A percentile compares a stretch with the other conserved stretches of the same genome.
These are phyloP conservation scores for Macrosteles quadrilineatus DNA, from an alignment of 1,140 invertebrate species.

Conservation along the genomic window DNA sequence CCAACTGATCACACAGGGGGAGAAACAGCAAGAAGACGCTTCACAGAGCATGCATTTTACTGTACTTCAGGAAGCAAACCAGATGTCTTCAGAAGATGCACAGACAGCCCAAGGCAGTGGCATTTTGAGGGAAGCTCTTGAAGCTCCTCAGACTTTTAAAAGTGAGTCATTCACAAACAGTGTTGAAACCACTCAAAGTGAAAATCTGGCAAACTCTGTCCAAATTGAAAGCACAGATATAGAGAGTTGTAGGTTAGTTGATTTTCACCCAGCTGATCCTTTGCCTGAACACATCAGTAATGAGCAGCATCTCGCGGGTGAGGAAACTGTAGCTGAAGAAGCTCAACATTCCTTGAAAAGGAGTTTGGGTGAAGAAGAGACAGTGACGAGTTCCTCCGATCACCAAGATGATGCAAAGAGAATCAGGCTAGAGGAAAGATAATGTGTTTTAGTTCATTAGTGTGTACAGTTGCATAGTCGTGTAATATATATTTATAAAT, in stretches of 20 bases:
- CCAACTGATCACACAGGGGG: neutral
- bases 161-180: neutral
- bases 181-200: conserved; percentile 1
- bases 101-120: neutral
- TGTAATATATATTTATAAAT: too few relatives aligned
- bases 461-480: conserved; percentile 2
- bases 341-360: conserved; percentile 19
- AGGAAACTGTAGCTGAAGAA: neutral
- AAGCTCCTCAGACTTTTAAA: conserved; percentile 1
- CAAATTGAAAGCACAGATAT: too few relatives aligned
- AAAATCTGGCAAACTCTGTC: neutral
- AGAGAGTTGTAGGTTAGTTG: too few relatives aligned
- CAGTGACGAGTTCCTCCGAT: conserved; percentile 2
- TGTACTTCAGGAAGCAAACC: neutral
- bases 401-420: neutral
- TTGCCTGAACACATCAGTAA: too few relatives aligned
- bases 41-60: neutral
- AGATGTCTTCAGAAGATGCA: neutral
- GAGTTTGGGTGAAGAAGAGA: conserved; percentile 15
- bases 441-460: neutral
- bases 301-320: too few relatives aligned
- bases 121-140: conserved; percentile 1
- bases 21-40: neutral
- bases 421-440: conserved; percentile 11
- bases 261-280: too few relatives aligned